phyloP scores from a whole-genome alignment of 2,888 invertebrate species.

The Papilio gigon region DNA sequence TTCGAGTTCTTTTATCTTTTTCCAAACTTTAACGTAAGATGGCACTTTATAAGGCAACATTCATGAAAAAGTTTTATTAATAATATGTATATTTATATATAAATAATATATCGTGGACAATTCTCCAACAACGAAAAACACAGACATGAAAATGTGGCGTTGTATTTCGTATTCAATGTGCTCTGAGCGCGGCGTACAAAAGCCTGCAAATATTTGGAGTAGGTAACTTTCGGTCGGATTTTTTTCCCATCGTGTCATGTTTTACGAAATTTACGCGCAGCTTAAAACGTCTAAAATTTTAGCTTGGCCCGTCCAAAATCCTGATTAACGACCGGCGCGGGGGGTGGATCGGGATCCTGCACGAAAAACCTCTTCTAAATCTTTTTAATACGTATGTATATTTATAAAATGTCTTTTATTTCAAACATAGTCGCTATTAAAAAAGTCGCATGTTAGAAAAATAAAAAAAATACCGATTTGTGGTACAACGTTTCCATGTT shows the following conservation, averaged over 20 bases:
- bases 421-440: conserved; percentile 28
- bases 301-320: conserved; percentile 85
- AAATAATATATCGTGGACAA: neutral
- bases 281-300: conserved; percentile 82
- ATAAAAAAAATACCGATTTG: conserved; percentile 3
- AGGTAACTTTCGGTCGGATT: conserved; percentile 64
- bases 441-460: neutral
- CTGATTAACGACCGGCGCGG: conserved; percentile 83
- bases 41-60: too few relatives aligned
- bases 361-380: conserved; percentile 65
- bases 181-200: conserved; percentile 30
- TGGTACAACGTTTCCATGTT: neutral
- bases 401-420: conserved; percentile 57
- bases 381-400: conserved; percentile 69
- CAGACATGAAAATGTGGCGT: conserved; percentile 15
- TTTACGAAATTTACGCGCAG: conserved; percentile 79
- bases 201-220: conserved; percentile 50
- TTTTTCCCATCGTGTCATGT: conserved; percentile 76
- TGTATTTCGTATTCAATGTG: conserved; percentile 22
- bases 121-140: neutral
- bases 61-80: too few relatives aligned
- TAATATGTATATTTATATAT: too few relatives aligned
- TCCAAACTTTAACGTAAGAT: too few relatives aligned
- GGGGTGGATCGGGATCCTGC: conserved; percentile 61
- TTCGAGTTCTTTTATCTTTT: neutral